Percentiles rank a stretch among this genome's conserved stretches.
These are phyloP conservation scores for Lophochroa leadbeateri DNA, from an alignment of 2,113 vertebrate species.

Conservation along the genomic window DNA sequence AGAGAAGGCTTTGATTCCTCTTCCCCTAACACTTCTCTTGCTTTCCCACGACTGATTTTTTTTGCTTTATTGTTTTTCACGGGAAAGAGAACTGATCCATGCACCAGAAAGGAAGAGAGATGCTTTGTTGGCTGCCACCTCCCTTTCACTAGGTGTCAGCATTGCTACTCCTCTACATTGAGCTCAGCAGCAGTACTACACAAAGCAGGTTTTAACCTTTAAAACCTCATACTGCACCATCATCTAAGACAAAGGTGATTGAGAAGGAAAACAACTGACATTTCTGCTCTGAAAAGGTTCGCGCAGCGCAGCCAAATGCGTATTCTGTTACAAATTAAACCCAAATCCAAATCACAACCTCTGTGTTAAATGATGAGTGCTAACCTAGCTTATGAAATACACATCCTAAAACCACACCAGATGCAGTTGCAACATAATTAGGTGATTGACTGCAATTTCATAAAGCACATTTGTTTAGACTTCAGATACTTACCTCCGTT, in stretches of 20 bases:
- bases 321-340: fast-evolving
- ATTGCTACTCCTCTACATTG: constrained; percentile 28
- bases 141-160: constrained; percentile 51
- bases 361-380: background rate
- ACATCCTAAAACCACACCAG: background rate
- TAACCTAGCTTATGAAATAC: background rate
- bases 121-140: background rate
- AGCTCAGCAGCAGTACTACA: background rate
- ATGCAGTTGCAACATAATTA: background rate
- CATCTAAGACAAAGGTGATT: constrained; percentile 3
- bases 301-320: fast-evolving
- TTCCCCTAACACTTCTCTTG: background rate
- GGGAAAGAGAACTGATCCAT: background rate
- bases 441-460: background rate
- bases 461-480: background rate
- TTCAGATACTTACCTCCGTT: constrained; percentile 91
- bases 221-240: background rate
- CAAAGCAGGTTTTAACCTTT: background rate
- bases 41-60: background rate
- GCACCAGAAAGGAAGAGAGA: background rate
- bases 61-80: background rate
- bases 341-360: background rate
- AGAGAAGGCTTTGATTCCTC: constrained; percentile 55
- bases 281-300: background rate
- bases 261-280: background rate